phyloP scores from a whole-genome alignment of 1,140 invertebrate species.

The Campoletis sonorensis region DNA sequence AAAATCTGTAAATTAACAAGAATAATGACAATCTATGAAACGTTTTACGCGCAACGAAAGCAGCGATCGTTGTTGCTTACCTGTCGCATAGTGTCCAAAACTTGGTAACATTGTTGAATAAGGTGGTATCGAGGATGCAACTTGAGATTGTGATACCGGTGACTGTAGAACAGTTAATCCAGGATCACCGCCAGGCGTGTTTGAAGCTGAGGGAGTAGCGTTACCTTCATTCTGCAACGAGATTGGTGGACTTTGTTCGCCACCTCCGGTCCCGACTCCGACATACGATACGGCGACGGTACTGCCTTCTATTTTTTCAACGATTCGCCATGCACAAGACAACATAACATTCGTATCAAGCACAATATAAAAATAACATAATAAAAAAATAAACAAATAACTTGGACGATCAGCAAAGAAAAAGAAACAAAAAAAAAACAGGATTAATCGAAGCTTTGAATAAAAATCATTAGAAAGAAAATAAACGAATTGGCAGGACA shows the following conservation, averaged over 20 bases:
- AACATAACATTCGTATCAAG: slow-evolving; percentile 74
- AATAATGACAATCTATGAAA: slow-evolving; percentile 27
- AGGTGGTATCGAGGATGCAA: slow-evolving; percentile 74
- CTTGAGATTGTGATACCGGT: slow-evolving; percentile 75
- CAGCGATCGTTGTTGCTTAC: slow-evolving; percentile 56
- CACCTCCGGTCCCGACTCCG: slow-evolving; percentile 75
- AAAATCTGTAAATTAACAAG: not conserved
- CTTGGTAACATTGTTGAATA: slow-evolving; percentile 83
- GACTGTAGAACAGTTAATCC: slow-evolving; percentile 79
- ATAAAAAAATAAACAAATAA: slow-evolving; percentile 20
- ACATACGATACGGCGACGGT: slow-evolving; percentile 78
- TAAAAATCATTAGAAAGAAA: slow-evolving; percentile 58
- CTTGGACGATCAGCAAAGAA: too few species aligned
- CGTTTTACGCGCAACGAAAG: not conserved
- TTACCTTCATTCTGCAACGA: slow-evolving; percentile 78
- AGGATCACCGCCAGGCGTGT: slow-evolving; percentile 74
- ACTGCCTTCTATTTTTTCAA: slow-evolving; percentile 73
- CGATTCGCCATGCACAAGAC: slow-evolving; percentile 74
- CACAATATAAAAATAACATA: slow-evolving; percentile 57
- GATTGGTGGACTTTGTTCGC: slow-evolving; percentile 79
- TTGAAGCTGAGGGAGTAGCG: slow-evolving; percentile 76
- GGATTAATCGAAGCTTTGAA: slow-evolving; percentile 11
- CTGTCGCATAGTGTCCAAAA: slow-evolving; percentile 84
- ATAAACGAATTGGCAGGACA: slow-evolving; percentile 48
- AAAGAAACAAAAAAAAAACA: too few species aligned